Evolutionary conservation across 2,888 invertebrate genomes (phyloP).

Genomic region (Microplitis deprimator): DNA sequence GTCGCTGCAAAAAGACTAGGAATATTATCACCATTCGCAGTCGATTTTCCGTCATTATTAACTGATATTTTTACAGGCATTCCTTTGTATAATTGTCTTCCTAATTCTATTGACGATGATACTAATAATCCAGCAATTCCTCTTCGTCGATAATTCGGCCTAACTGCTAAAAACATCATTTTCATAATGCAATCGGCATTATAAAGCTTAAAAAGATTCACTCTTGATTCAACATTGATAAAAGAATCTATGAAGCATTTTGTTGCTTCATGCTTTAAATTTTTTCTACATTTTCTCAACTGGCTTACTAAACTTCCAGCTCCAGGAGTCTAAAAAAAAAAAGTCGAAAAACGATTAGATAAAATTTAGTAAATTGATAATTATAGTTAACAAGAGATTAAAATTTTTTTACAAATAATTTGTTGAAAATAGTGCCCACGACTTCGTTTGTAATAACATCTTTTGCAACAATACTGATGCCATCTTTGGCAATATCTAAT

Average conservation of each 20-base stretch:
- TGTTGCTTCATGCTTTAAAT: constrained; percentile 75
- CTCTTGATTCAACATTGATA: constrained; percentile 76
- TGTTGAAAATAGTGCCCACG: constrained; percentile 78
- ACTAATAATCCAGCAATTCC: constrained; percentile 75
- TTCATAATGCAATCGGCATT: constrained; percentile 78
- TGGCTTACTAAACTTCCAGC: constrained; percentile 71
- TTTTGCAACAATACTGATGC: constrained; percentile 77
- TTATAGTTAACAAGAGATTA: background rate
- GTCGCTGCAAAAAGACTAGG: constrained; percentile 76
- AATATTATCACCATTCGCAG: constrained; percentile 59
- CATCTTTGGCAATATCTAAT: constrained; percentile 76
- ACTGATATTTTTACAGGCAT: constrained; percentile 61
- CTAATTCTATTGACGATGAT: constrained; percentile 74
- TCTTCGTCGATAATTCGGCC: constrained; percentile 72
- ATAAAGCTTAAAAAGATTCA: constrained; percentile 77
- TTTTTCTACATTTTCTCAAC: constrained; percentile 75
- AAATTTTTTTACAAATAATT: constrained; percentile 75
- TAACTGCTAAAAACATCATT: constrained; percentile 79
- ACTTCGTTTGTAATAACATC: constrained; percentile 74
- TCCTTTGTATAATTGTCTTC: constrained; percentile 70
- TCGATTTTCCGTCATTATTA: constrained; percentile 58
- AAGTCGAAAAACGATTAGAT: background rate
- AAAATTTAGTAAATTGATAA: background rate
- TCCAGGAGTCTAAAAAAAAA: constrained; percentile 46
- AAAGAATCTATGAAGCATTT: constrained; percentile 77